Evolutionary conservation across 1,140 invertebrate genomes (phyloP).

Genomic region (Meloidogyne chitwoodi): DNA sequence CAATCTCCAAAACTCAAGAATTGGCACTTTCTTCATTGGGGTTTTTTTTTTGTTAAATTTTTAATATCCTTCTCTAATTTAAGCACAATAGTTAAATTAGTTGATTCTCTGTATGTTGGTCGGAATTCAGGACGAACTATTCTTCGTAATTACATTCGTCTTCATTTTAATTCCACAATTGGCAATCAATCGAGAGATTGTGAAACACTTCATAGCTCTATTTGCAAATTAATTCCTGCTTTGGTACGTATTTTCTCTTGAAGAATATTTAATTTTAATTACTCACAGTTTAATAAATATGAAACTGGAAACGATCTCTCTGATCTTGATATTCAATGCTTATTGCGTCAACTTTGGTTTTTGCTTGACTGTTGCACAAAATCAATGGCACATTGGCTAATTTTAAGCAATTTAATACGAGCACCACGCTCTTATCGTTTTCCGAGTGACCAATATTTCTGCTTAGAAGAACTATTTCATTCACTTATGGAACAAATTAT

Average conservation of each 20-base stretch:
- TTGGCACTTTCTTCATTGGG: conserved; percentile 11
- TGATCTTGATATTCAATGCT: neutral
- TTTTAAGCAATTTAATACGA: conserved; percentile 34
- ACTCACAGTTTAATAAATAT: conserved; percentile 9
- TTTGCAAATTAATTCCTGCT: conserved; percentile 45
- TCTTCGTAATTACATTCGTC: conserved; percentile 39
- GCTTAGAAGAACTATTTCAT: conserved; percentile 29
- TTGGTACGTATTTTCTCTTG: conserved; percentile 6
- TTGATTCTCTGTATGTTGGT: conserved; percentile 10
- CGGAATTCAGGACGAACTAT: conserved; percentile 23
- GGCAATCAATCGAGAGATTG: neutral
- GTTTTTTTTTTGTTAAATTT: conserved; percentile 1
- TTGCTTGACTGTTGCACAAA: conserved; percentile 49
- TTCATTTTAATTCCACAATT: conserved; percentile 24
- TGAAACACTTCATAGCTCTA: conserved; percentile 34
- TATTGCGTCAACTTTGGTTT: conserved; percentile 53
- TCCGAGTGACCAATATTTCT: conserved; percentile 21
- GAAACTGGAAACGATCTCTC: neutral
- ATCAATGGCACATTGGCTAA: conserved; percentile 49
- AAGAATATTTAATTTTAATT: neutral
- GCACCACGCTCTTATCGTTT: conserved; percentile 33
- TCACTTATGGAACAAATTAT: conserved; percentile 36
- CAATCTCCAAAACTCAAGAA: conserved; percentile 28
- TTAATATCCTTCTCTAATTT: neutral
- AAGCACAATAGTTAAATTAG: conserved; percentile 21